Evolutionary conservation across 1,140 invertebrate genomes (phyloP), one percentile per base, ranked within the genome.

Genomic region (Centruroides sculpturatus): DNA sequence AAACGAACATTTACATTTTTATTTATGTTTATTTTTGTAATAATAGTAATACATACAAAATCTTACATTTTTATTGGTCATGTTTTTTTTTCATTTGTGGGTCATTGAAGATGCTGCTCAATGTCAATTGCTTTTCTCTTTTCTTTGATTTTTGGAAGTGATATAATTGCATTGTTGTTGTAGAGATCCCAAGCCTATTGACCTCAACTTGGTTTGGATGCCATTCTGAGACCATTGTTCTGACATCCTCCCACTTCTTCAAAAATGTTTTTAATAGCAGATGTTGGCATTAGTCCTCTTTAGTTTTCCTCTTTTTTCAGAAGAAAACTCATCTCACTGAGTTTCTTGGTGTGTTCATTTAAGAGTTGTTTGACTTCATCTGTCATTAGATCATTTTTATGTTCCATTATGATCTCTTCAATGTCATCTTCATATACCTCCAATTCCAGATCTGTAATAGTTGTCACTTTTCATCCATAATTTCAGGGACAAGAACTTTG

Each of bases 391-490:
- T 63, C 59, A 54, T 61, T 50, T n/a, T 48, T 3, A 56, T 63
- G 46, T 35, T 61, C 58, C 35, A 11, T 57, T n/a, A 60, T 47
- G 36, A 60, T 50, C 23, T 41, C 5, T 41, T 41, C 50, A 34
- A 10, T 55, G n/a, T 62, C 48, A 13, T 54, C 46, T 7, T 23
- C 57, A 41, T 59, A 47, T 11, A 59, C 61, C 35, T 63, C 61
- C 41, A 59, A 59, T 8, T 51, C 48, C 48, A 59, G 23, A 56
- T 55, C 57, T 58, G 10, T 59, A 13, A 5, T 23, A 35, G 46
- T 56, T 59, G 35, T 41, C 9, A 55, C 35, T 34, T 59, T 46
- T 63, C 53, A 49, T 55, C 58, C 47, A 60, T 52, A 47, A 63
- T 56, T 52, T 47, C 35, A n/a, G 8, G 46, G 10, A 35, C 23